Evolutionary conservation across 2,797 vertebrate genomes (phyloP).

Genomic region (Hylomyscus alleni): DNA sequence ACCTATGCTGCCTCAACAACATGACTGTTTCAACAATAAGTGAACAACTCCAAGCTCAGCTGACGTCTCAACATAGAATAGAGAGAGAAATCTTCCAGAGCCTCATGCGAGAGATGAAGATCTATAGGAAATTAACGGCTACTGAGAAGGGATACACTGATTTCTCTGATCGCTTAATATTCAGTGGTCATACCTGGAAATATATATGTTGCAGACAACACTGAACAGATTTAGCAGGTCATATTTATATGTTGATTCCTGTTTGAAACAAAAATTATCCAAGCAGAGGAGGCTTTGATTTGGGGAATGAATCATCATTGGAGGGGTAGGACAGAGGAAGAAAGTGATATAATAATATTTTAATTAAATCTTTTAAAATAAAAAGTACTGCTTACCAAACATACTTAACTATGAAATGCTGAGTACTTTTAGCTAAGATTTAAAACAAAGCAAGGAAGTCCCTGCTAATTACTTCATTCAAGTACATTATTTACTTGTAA

Average conservation of each 20-base stretch:
- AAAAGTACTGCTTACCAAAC: neutral
- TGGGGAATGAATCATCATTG: neutral
- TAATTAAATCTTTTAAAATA: neutral
- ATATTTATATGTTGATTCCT: neutral
- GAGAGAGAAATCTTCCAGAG: neutral
- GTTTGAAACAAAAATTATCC: neutral
- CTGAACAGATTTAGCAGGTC: too few species aligned
- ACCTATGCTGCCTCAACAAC: neutral
- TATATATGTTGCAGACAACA: neutral
- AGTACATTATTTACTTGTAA: neutral
- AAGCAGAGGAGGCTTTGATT: neutral
- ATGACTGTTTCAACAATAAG: neutral
- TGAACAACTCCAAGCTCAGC: neutral
- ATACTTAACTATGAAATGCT: neutral
- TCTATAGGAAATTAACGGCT: neutral
- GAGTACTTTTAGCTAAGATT: neutral
- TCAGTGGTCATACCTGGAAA: neutral
- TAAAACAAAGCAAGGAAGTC: neutral
- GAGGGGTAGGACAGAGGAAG: too few species aligned
- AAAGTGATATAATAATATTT: neutral
- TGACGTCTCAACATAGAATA: neutral
- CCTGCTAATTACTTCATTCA: neutral
- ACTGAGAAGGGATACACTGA: neutral
- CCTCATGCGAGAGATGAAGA: too few species aligned
- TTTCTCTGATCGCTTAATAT: neutral